Conservation (phyloP, 1,140 invertebrate species). For the Dolichoris vasculosae region DNA sequence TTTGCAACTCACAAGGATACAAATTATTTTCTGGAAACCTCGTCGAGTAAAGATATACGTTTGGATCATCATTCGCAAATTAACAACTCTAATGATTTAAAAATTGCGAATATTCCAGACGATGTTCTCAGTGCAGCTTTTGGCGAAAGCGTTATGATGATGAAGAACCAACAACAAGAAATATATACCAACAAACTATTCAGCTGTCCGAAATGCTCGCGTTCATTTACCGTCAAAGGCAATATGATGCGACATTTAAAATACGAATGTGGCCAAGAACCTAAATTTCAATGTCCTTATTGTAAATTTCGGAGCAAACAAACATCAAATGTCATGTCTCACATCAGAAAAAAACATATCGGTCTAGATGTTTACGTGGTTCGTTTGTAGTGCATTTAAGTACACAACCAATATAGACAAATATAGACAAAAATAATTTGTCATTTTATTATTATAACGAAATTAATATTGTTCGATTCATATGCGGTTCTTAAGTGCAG, state of each 20-base stretch:
- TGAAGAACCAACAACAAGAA: background rate
- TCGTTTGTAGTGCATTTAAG: background rate
- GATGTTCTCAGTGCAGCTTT: background rate
- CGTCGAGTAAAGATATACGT: background rate
- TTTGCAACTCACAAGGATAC: background rate
- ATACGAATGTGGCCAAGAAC: constrained; percentile 54
- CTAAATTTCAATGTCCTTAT: constrained; percentile 53
- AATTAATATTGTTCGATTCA: too few species aligned
- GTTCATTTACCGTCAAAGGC: constrained; percentile 64
- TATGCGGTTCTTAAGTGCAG: too few species aligned
- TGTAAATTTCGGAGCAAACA: constrained; percentile 53
- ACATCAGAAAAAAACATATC: constrained; percentile 62
- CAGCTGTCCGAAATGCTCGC: constrained; percentile 65
- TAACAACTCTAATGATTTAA: background rate
- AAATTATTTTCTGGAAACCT: background rate
- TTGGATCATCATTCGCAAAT: background rate
- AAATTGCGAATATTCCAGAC: background rate
- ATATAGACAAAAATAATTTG: too few species aligned
- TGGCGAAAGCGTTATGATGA: background rate
- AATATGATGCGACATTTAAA: constrained; percentile 67
- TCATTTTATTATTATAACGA: too few species aligned
- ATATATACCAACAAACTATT: constrained; percentile 34
- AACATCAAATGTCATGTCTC: constrained; percentile 58
- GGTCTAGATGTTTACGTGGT: background rate
- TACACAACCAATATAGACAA: too few species aligned